These are phyloP conservation scores for Patella depressa DNA, from an alignment of 2,888 invertebrate genomes.

Conservation along the genomic window DNA sequence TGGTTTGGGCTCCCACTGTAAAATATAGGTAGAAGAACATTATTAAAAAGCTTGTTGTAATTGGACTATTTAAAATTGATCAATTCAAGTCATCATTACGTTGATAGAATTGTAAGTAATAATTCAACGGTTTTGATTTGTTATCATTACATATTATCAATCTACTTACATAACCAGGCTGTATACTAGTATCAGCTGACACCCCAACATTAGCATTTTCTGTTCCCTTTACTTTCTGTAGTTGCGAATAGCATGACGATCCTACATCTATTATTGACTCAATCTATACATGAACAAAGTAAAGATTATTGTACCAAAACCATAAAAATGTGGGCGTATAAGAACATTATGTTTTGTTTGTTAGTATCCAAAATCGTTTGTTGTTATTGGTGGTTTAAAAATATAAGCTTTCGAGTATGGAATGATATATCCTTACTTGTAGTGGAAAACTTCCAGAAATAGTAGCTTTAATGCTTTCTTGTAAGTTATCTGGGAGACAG, in stretches of 20 bases:
- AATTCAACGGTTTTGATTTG: too few species aligned
- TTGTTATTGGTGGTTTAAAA: too few species aligned
- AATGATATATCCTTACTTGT: conserved; percentile 49
- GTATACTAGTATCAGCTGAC: conserved; percentile 62
- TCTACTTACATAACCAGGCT: conserved; percentile 38
- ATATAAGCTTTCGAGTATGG: too few species aligned
- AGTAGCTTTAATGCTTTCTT: conserved; percentile 40
- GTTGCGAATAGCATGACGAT: conserved; percentile 76
- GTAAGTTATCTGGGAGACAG: conserved; percentile 54
- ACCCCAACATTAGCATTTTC: conserved; percentile 70
- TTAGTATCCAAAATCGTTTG: too few species aligned
- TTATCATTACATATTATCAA: too few species aligned
- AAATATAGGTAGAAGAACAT: background rate
- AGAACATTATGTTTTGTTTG: background rate
- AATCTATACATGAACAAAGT: conserved; percentile 42
- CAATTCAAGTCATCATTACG: too few species aligned
- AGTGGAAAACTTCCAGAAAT: conserved; percentile 58
- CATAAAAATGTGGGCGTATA: background rate
- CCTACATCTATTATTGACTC: conserved; percentile 78
- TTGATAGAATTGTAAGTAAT: too few species aligned
- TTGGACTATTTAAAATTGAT: too few species aligned
- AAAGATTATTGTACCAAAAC: too few species aligned
- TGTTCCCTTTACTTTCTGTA: conserved; percentile 75
- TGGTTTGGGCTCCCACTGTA: conserved; percentile 75
- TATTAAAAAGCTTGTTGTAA: too few species aligned